These are phyloP conservation scores for Glyptemys insculpta DNA, from an alignment of 2,797 vertebrate species.

Conservation along the genomic window DNA sequence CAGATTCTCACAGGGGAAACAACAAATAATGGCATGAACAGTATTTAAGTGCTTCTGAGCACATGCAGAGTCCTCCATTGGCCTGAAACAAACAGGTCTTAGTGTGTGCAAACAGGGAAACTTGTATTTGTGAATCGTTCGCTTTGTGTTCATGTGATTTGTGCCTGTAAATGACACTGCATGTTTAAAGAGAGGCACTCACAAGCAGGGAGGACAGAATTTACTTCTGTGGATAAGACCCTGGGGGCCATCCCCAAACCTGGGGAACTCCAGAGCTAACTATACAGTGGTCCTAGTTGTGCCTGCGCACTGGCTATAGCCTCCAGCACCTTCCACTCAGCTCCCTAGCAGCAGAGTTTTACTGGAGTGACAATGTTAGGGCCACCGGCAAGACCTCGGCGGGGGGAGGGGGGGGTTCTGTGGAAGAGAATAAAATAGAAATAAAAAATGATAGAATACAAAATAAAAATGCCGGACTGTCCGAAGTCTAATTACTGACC, in stretches of 20 bases:
- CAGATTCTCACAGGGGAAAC: not conserved
- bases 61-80: not conserved
- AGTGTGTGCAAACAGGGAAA: not conserved
- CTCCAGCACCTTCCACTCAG: not conserved
- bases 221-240: not conserved
- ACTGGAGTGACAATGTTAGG: not conserved
- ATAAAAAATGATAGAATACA: not conserved
- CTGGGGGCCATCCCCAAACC: not conserved
- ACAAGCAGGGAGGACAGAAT: not conserved
- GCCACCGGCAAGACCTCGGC: not conserved
- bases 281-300: not conserved
- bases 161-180: not conserved
- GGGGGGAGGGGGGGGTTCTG: not conserved
- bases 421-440: not conserved
- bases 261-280: not conserved
- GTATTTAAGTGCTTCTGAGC: not conserved
- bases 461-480: not conserved
- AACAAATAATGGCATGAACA: accelerated
- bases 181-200: not conserved
- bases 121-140: not conserved
- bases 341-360: not conserved
- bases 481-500: not conserved
- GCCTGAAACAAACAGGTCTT: not conserved
- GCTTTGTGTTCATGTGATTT: not conserved
- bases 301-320: not conserved